Evolutionary conservation across 2,113 vertebrate genomes (phyloP).

Genomic region (Aptenodytes forsteri): DNA sequence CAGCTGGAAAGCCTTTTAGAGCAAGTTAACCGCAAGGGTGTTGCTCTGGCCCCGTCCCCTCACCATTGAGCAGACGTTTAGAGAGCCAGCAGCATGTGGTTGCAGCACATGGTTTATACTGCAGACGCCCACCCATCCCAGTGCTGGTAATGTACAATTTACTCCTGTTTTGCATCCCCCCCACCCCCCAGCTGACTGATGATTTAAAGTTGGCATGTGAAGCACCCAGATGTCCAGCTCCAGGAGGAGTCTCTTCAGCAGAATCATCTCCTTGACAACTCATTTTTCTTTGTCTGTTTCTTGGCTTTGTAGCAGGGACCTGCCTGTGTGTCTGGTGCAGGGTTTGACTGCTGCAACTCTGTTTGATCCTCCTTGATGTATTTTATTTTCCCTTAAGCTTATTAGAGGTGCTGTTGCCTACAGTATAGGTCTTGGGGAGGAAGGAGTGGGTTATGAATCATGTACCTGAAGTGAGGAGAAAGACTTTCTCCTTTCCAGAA

Average conservation of each 20-base stretch:
- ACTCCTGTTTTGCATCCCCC: not conserved
- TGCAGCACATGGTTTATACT: not conserved
- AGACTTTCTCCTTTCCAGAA: not conserved
- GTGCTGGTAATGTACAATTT: not conserved
- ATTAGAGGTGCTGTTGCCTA: not conserved
- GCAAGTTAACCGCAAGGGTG: not conserved
- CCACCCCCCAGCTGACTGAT: not conserved
- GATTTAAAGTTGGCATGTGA: constrained; percentile 54
- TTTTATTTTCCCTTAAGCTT: constrained; percentile 19
- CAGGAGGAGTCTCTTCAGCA: constrained; percentile 63
- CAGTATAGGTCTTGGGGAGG: not conserved
- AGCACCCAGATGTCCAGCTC: constrained; percentile 67
- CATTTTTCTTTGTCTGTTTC: constrained; percentile 68
- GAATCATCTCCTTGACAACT: constrained; percentile 58
- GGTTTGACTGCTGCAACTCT: constrained; percentile 42
- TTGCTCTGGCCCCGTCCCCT: not conserved
- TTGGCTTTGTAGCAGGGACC: constrained; percentile 53
- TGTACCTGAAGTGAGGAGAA: not conserved
- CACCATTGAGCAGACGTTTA: accelerated
- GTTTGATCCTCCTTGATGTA: constrained; percentile 22
- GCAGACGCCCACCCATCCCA: not conserved
- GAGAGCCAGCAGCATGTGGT: not conserved
- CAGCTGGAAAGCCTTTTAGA: not conserved
- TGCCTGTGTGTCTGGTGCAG: not conserved
- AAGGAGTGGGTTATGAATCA: not conserved